A percentile compares a stretch with the other conserved stretches of the same genome.
Evolutionary conservation across 2,113 vertebrate species (phyloP).

Genomic region (Oreochromis tanganicae): DNA sequence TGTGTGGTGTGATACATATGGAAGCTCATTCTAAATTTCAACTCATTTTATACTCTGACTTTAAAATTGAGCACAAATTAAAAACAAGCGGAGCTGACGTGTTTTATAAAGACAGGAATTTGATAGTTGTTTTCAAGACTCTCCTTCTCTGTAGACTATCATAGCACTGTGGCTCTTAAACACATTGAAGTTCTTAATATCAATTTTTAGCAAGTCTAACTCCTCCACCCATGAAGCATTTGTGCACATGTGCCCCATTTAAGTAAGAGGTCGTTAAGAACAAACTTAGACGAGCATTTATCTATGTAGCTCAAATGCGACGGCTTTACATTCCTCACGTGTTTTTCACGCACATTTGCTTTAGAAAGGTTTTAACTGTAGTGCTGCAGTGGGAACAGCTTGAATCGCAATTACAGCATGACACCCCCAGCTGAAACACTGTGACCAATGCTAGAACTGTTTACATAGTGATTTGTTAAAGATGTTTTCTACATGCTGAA

Average conservation of each 20-base stretch:
- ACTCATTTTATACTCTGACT: neutral
- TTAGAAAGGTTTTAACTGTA: neutral
- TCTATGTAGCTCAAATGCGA: neutral
- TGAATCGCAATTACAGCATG: neutral
- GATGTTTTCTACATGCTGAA: slow-evolving; percentile 35
- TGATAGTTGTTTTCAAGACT: neutral
- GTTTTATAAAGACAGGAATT: neutral
- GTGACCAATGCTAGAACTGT: slow-evolving; percentile 38
- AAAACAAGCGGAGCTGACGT: neutral
- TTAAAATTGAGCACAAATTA: neutral
- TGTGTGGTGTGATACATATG: neutral
- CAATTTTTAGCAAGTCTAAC: neutral
- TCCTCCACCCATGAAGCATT: neutral
- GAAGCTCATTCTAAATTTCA: neutral
- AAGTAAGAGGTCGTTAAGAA: neutral
- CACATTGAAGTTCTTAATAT: neutral
- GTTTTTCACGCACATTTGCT: neutral
- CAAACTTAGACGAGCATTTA: neutral
- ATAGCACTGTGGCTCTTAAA: slow-evolving; percentile 1
- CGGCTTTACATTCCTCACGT: slow-evolving; percentile 24
- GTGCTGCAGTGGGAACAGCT: slow-evolving; percentile 9
- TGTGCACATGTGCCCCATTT: neutral
- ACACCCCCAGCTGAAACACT: slow-evolving; percentile 21
- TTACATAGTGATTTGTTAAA: slow-evolving; percentile 48
- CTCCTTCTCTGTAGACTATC: neutral